phyloP scores from a whole-genome alignment of 2,113 vertebrate species.

The Muntiacus muntjak region DNA sequence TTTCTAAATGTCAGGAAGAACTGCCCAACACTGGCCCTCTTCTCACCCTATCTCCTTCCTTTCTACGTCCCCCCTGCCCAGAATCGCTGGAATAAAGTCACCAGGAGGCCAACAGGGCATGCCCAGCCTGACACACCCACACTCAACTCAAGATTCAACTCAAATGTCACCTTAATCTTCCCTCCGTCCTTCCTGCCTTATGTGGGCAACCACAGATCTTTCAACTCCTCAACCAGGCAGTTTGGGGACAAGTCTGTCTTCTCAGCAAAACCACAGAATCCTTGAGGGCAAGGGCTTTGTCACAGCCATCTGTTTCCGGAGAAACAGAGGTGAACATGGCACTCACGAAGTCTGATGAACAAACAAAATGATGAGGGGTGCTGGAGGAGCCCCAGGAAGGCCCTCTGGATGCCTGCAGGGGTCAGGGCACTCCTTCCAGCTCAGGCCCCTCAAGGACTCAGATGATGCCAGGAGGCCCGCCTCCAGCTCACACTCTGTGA shows the following conservation, averaged over 20 bases:
- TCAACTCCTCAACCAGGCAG: background rate
- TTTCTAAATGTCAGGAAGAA: background rate
- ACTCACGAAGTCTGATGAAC: background rate
- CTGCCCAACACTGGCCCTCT: background rate
- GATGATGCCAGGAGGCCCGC: background rate
- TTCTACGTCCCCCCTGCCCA: background rate
- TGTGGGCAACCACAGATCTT: background rate
- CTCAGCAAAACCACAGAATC: background rate
- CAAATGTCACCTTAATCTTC: background rate
- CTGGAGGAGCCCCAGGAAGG: background rate
- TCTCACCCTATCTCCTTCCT: background rate
- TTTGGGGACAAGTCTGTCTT: background rate
- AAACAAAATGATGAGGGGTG: rapidly evolving
- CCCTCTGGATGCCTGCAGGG: background rate
- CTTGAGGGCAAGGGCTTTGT: background rate
- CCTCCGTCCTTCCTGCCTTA: background rate
- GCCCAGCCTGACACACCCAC: background rate
- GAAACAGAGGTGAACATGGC: background rate
- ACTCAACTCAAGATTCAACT: background rate
- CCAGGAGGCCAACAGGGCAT: background rate
- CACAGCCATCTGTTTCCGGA: background rate
- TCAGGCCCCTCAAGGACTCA: background rate
- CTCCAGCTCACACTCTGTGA: background rate
- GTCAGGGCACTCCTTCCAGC: background rate
- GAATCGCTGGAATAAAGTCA: background rate